Evolutionary conservation across 92 coral and sea anemone genomes (phyloP), one percentile per base, ranked within the genome.

Genomic region (Scolanthus callimorphus): DNA sequence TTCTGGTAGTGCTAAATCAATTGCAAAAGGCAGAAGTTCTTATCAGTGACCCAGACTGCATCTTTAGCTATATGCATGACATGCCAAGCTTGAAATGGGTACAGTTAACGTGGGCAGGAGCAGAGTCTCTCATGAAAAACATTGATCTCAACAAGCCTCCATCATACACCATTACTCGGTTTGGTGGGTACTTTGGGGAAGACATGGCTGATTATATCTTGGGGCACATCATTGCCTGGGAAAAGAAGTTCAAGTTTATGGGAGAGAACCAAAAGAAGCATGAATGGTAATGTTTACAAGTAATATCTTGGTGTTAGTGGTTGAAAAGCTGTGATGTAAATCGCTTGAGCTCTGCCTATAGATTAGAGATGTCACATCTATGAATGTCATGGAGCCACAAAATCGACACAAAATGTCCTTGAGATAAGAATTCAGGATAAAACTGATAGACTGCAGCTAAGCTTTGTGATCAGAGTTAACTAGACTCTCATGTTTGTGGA

Each of bases 71-170:
- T 67, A 24, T 77, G 11, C 30, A 60, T 29, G 55, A 81, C 10
- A 81, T 92, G 4, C 82, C 85, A 23, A 62, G 80, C 34, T 76
- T 92, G 31, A 83, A 88, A 52, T 92, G 98, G 98, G 43, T 92
- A n/a, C 98, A 92, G 76, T 41, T 81, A 29, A 88, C 98, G 11
- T 80, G 49, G 65, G 98, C 96, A 4, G 98, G 98, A 22, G 68
- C 84, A 20, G 89, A 92, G 49, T 45, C 12, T 6, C 53, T 77
- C 20, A 57, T 62, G 37, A 44, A 81, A 39, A 21, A 48, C 49
- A 29, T 87, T 20, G 69, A 66, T 2, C 79, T 54, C 25, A 74
- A 69, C 4, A 73, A 68, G 20, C 63, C 60, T 25, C 77, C 82
- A 24, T 52, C 84, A 3, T 84, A 71, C 47, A 44, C 57, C 20